Conservation (phyloP, 2,888 invertebrate genomes). For the Apamea epomidion region DNA sequence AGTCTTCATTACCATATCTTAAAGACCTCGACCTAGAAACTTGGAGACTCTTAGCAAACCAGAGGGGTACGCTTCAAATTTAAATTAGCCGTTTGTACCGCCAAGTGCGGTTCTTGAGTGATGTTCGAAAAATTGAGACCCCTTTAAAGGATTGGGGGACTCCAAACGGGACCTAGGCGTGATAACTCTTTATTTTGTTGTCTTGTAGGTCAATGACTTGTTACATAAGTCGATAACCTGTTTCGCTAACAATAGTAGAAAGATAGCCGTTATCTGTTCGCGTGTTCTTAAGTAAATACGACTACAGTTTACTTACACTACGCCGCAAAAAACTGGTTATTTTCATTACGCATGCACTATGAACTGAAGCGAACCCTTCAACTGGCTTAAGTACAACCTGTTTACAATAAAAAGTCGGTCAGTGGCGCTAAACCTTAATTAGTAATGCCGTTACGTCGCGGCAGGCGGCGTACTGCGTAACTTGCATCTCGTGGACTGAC, state of each 20-base stretch:
- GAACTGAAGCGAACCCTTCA: conserved; percentile 46
- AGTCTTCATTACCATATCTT: conserved; percentile 71
- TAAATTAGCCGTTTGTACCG: conserved; percentile 63
- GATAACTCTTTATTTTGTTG: conserved; percentile 56
- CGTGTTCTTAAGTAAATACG: conserved; percentile 50
- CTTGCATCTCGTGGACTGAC: conserved; percentile 57
- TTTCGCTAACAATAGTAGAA: conserved; percentile 33
- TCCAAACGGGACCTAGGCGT: conserved; percentile 18
- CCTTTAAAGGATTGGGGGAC: conserved; percentile 19
- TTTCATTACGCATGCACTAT: conserved; percentile 34
- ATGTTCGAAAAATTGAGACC: conserved; percentile 53
- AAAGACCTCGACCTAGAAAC: conserved; percentile 66
- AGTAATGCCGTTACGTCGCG: conserved; percentile 62
- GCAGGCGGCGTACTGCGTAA: conserved; percentile 48
- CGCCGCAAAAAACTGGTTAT: conserved; percentile 53
- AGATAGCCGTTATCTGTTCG: conserved; percentile 53
- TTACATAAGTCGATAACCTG: conserved; percentile 53
- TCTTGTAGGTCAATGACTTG: conserved; percentile 60
- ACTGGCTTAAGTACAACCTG: conserved; percentile 45
- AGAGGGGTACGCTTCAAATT: conserved; percentile 60
- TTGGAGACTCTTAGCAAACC: conserved; percentile 59
- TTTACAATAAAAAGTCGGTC: conserved; percentile 67
- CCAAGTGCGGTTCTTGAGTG: conserved; percentile 51
- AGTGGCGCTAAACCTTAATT: conserved; percentile 65
- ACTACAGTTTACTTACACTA: conserved; percentile 38